Conservation (phyloP, 2,797 vertebrate genomes). For the Lophius americanus region DNA sequence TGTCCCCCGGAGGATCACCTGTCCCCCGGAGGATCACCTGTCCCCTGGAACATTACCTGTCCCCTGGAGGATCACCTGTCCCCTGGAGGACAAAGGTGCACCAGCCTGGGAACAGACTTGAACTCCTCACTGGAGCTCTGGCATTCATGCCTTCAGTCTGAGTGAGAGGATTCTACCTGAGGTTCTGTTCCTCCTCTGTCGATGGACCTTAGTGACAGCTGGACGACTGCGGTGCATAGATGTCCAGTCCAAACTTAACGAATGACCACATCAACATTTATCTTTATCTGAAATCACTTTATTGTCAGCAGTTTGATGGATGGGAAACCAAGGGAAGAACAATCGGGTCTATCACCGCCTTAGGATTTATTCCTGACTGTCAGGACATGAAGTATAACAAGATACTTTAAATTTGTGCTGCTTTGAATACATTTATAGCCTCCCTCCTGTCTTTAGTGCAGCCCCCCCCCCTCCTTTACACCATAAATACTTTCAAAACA, state of each 20-base stretch:
- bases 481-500: slow-evolving; percentile 19
- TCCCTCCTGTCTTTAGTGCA: slow-evolving; percentile 5
- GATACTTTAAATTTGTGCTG: slow-evolving; percentile 11
- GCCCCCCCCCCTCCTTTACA: slow-evolving; percentile 10
- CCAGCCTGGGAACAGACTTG: no score
- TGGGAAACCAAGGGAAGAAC: background rate
- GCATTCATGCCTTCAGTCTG: no score
- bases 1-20: no score
- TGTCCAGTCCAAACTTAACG: background rate
- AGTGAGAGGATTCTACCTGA: no score
- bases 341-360: background rate
- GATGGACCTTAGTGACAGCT: no score
- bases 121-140: no score
- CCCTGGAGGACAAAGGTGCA: no score
- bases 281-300: slow-evolving; percentile 6
- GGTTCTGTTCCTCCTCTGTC: no score
- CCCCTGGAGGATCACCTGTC: no score
- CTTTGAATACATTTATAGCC: slow-evolving; percentile 16
- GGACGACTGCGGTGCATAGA: no score
- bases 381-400: slow-evolving; percentile 14
- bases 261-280: background rate
- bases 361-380: slow-evolving; percentile 16
- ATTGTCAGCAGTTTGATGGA: slow-evolving; percentile 12
- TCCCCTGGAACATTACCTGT: no score
- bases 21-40: no score